Evolutionary conservation across 2,113 vertebrate genomes (phyloP).

Genomic region (Carettochelys insculpta): DNA sequence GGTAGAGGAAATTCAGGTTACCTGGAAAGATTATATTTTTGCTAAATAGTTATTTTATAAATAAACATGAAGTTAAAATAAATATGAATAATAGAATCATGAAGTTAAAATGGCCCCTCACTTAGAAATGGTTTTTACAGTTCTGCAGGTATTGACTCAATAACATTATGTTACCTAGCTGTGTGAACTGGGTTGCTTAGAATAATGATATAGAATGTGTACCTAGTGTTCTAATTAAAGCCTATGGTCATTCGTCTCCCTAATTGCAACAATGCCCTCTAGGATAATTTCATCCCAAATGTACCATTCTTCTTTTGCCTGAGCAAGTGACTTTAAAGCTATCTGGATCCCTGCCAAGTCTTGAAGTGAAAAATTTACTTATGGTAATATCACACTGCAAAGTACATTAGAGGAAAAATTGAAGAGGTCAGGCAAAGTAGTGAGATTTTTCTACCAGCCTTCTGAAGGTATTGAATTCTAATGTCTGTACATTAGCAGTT

Average conservation of each 20-base stretch:
- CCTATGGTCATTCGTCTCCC: slow-evolving; percentile 88
- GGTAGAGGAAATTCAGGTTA: not conserved
- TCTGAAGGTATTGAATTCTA: slow-evolving; percentile 45
- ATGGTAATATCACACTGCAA: slow-evolving; percentile 67
- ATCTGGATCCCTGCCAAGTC: slow-evolving; percentile 76
- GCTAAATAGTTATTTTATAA: slow-evolving; percentile 34
- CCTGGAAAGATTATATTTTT: slow-evolving; percentile 14
- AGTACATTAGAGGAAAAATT: slow-evolving; percentile 70
- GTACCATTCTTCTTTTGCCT: slow-evolving; percentile 79
- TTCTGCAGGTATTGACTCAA: slow-evolving; percentile 76
- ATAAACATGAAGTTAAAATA: slow-evolving; percentile 49
- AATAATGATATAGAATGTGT: slow-evolving; percentile 84
- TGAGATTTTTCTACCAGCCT: slow-evolving; percentile 58
- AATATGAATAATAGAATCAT: no score
- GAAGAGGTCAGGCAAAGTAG: slow-evolving; percentile 67
- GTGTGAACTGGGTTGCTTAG: slow-evolving; percentile 77
- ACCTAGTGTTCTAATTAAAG: slow-evolving; percentile 94
- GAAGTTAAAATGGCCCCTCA: slow-evolving; percentile 30
- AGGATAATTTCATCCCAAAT: slow-evolving; percentile 87
- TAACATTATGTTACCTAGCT: slow-evolving; percentile 64
- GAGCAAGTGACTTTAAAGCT: slow-evolving; percentile 79
- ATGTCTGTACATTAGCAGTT: slow-evolving; percentile 24
- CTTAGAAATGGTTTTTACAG: slow-evolving; percentile 48
- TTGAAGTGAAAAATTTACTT: slow-evolving; percentile 71
- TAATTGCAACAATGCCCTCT: slow-evolving; percentile 91